These are phyloP conservation scores for Zoroaster sp. DNA, from an alignment of 53 echinoderm and acorn worm species.

Conservation along the genomic window DNA sequence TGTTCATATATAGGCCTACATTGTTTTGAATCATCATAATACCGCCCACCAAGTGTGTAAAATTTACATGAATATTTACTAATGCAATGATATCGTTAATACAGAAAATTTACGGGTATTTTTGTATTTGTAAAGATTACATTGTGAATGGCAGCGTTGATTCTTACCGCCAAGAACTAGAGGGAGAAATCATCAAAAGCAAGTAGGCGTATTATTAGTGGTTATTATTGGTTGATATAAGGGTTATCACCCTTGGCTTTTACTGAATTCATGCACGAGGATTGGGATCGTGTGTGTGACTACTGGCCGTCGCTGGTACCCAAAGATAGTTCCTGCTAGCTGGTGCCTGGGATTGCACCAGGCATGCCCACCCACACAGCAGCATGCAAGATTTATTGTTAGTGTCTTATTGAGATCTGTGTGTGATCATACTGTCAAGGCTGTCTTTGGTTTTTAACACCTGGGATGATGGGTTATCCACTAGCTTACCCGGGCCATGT, in stretches of 20 bases:
- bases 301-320: slow-evolving; percentile 40
- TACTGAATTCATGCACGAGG: slow-evolving; percentile 13
- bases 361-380: slow-evolving; percentile 1
- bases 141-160: slow-evolving; percentile 2
- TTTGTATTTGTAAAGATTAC: neutral
- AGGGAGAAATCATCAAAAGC: slow-evolving; percentile 7
- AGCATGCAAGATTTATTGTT: neutral
- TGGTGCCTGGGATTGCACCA: slow-evolving; percentile 8
- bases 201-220: slow-evolving; percentile 7
- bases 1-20: neutral
- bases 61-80: neutral
- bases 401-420: neutral
- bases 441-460: slow-evolving; percentile 3
- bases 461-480: neutral
- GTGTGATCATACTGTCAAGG: slow-evolving; percentile 3
- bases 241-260: neutral
- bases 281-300: slow-evolving; percentile 33
- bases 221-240: slow-evolving; percentile 39
- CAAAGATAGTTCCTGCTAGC: neutral
- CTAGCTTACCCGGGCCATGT: neutral
- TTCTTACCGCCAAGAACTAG: neutral
- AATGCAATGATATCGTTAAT: neutral
- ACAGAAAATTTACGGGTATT: neutral
- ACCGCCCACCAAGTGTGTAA: neutral
- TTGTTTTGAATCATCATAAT: neutral